Conservation (phyloP, 2,797 vertebrate species). For the Myotis pilosus region DNA sequence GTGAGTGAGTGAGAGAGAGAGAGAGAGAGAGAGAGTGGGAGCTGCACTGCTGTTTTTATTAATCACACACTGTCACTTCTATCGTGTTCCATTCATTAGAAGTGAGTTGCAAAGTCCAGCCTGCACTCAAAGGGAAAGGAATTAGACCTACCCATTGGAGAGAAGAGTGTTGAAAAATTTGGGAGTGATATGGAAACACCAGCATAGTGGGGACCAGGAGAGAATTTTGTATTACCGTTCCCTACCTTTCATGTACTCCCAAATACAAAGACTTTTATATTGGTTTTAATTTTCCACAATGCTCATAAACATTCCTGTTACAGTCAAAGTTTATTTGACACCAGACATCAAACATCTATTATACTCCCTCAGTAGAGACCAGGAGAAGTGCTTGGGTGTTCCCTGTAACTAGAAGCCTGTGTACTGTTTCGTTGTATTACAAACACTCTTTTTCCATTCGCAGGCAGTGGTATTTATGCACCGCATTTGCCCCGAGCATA, state of each 20-base stretch:
- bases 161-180: not conserved
- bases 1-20: not conserved
- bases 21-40: too few relatives aligned
- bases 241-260: not conserved
- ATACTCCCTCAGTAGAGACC: not conserved
- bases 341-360: not conserved
- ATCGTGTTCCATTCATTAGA: not conserved
- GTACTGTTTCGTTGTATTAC: not conserved
- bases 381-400: not conserved
- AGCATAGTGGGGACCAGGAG: not conserved
- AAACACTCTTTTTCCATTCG: not conserved
- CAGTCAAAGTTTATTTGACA: not conserved
- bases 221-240: not conserved
- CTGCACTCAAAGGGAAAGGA: not conserved
- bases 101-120: not conserved
- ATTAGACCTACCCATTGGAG: not conserved
- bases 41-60: not conserved
- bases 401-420: not conserved
- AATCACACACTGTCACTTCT: not conserved
- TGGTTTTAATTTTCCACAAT: not conserved
- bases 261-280: not conserved
- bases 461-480: slow-evolving; percentile 66
- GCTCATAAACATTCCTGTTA: not conserved
- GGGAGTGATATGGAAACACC: not conserved
- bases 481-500: slow-evolving; percentile 12